Base-by-base conservation (phyloP, 2,888 invertebrate genomes). In the Machimus atricapillus region DNA sequence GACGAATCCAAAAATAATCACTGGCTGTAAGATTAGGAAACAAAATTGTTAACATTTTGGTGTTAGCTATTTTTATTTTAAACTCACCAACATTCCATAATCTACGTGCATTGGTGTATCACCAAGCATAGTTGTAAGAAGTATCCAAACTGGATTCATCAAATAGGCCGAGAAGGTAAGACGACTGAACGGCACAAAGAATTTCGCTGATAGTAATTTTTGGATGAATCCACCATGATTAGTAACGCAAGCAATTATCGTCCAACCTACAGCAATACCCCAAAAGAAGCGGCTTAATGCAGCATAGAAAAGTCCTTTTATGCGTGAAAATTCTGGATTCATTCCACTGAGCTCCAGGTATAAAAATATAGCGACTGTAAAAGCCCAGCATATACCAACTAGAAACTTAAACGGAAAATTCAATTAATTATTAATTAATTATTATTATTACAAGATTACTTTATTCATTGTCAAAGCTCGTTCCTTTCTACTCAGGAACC, bases 111-210 rank as follows among this genome's bases (percentile, higher is more conserved):
- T 85, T 74, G 89, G 85, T 31, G 78, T 86, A 82, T 89, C 89
- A 40, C 86, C 86, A 12, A 88, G 74, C 87, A 89, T 88, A 27
- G 88, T 92, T 12, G 93, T 89, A 37, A 93, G 91, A 88, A 90
- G 91, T 87, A 93, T 92, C 16, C 93, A 87, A 19, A 93, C 89
- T 19, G 94, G 94, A 90, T 96, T 96, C 34, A 95, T 94, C 85
- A 96, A 93, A 91, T 96, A 96, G 1, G 96, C 95, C 89, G 95
- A 95, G 90, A 95, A 96, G 0, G 96, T 96, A 87, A 96, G 91
- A 89, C 96, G 93, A 88, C 95, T 95, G 19, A 96, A 92, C 0
- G 96, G 95, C 46, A 94, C 94, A 89, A 95, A 94, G 77, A 94
- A 92, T 90, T 90, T 89, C 19, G 89, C 88, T 73, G 90, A 90